Evolutionary conservation across 2,888 invertebrate genomes (phyloP).

Genomic region (Scrobipalpa atriplicella): DNA sequence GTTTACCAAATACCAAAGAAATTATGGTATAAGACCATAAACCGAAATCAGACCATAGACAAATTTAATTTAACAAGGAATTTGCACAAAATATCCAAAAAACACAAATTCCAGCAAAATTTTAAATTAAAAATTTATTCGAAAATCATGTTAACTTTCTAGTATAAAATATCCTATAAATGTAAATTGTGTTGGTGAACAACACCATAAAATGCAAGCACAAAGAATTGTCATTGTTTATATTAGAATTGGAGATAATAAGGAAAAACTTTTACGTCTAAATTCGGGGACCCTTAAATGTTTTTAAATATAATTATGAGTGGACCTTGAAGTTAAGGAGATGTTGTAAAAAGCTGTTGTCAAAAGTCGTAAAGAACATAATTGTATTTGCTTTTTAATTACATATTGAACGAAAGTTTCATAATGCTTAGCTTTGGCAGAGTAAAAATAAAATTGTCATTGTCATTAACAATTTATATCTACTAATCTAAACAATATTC

Average conservation of each 20-base stretch:
- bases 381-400: background rate
- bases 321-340: slow-evolving; percentile 16
- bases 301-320: slow-evolving; percentile 26
- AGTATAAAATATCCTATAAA: slow-evolving; percentile 29
- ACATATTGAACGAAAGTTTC: background rate
- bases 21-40: background rate
- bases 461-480: no score
- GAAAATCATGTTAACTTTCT: background rate
- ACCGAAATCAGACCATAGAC: background rate
- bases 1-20: background rate
- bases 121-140: slow-evolving; percentile 29
- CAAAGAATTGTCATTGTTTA: slow-evolving; percentile 30
- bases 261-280: slow-evolving; percentile 45
- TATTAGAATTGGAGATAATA: slow-evolving; percentile 34
- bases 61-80: background rate
- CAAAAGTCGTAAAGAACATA: background rate
- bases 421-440: no score
- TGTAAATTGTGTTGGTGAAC: slow-evolving; percentile 29
- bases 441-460: no score
- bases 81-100: background rate
- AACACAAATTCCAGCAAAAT: slow-evolving; percentile 20
- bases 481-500: no score
- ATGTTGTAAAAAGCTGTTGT: slow-evolving; percentile 10
- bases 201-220: slow-evolving; percentile 25
- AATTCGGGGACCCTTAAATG: slow-evolving; percentile 51